Evolutionary conservation across 2,113 vertebrate genomes (phyloP).

Genomic region (Leucopsar rothschildi): DNA sequence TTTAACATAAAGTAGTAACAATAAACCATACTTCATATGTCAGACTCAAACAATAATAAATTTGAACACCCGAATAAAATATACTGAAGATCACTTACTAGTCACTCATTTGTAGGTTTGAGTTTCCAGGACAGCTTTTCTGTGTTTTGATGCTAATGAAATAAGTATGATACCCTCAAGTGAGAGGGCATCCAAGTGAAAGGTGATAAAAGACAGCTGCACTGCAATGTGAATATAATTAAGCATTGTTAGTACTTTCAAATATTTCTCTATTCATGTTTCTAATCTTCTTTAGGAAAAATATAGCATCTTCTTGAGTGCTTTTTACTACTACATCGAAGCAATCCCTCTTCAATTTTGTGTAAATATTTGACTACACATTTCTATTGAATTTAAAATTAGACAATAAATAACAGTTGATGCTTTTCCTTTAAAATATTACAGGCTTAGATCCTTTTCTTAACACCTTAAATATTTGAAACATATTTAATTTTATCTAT

Average conservation of each 20-base stretch:
- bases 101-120: neutral
- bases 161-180: neutral
- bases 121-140: neutral
- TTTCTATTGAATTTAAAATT: neutral
- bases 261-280: neutral
- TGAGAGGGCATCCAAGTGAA: neutral
- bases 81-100: neutral
- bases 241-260: neutral
- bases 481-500: neutral
- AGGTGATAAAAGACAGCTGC: neutral
- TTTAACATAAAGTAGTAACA: neutral
- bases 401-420: neutral
- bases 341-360: neutral
- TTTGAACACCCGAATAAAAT: neutral
- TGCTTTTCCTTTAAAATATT: neutral
- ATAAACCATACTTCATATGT: neutral
- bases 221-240: neutral
- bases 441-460: neutral
- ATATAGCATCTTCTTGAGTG: neutral
- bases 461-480: neutral
- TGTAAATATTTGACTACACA: neutral
- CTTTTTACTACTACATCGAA: neutral
- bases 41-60: neutral
- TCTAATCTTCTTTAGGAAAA: neutral
- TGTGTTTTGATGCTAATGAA: neutral